Base-by-base conservation (phyloP, 2,113 vertebrate genomes). In the Aegotheles bennettii region DNA sequence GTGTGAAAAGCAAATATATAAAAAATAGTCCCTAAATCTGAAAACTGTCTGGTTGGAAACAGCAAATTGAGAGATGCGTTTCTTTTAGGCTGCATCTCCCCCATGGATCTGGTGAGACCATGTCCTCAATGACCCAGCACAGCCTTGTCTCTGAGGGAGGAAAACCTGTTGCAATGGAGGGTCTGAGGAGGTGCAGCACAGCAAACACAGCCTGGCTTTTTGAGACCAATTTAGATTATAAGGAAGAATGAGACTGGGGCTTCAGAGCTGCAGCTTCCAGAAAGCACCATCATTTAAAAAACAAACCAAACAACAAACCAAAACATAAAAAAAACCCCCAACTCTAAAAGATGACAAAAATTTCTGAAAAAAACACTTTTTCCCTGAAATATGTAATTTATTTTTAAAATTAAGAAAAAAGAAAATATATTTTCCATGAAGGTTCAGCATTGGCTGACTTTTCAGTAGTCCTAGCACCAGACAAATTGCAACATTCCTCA, bases 401-500 rank as follows among this genome's bases (percentile, higher is more conserved):
- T 48, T 48, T 48, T 48, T 24, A 48, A 48, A 53, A n/a, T n/a
- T n/a, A 6, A 47, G 63, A 25, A 7, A 16, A 5, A 15, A 9
- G 47, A 8, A 0, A n/a, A 16, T 0, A 3, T 33, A 24, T 87
- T 93, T 85, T 80, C 35, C 20, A 75, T 48, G 57, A 86, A 20
- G 92, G 92, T 35, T 54, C 63, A 70, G 26, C 31, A 74, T 7
- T 67, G 35, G 18, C 26, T 84, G 79, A 77, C 42, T 95, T 73
- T 73, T 83, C 47, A 77, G 42, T 69, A 94, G 86, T 88, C 35
- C 45, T 77, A 89, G 42, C 33, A 77, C 42, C 76, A 92, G 60
- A 88, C 38, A 92, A 96, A 94, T 89, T 38, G 77, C 28, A 60
- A 48, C 81, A 82, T 94, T 87, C 77, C 57, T 94, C 89, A 92